Evolutionary conservation across 2,113 vertebrate species (phyloP).

Genomic region (Austrofundulus limnaeus): DNA sequence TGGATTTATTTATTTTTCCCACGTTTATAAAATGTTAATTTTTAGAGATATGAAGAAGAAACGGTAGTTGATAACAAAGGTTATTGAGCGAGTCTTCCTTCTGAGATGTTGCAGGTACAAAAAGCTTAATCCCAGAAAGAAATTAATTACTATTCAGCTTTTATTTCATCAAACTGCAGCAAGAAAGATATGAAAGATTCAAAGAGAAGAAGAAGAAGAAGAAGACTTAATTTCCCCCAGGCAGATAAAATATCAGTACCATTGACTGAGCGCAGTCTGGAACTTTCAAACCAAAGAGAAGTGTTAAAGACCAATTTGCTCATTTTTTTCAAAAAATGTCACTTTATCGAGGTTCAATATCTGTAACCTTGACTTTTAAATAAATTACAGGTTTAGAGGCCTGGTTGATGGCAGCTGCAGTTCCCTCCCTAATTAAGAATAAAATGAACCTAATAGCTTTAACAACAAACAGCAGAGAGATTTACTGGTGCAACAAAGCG

Average conservation of each 20-base stretch:
- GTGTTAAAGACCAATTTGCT: conserved; percentile 13
- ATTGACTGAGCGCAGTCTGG: conserved; percentile 13
- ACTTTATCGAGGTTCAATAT: conserved; percentile 26
- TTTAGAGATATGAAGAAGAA: conserved; percentile 11
- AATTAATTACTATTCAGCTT: conserved; percentile 51
- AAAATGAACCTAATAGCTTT: conserved; percentile 52
- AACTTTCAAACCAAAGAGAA: conserved; percentile 5
- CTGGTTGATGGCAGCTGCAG: conserved; percentile 17
- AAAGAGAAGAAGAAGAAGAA: conserved; percentile 15
- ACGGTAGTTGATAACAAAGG: conserved; percentile 25
- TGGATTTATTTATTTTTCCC: conserved; percentile 4
- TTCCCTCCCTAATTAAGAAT: conserved; percentile 53
- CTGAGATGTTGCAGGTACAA: conserved; percentile 30
- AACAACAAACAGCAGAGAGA: conserved; percentile 48
- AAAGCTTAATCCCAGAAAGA: conserved; percentile 24
- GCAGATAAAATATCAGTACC: conserved; percentile 12
- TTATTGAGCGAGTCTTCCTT: conserved; percentile 34
- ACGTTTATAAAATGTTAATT: conserved; percentile 25
- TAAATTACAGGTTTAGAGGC: conserved; percentile 30
- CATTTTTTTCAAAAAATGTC: conserved; percentile 22
- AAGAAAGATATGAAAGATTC: conserved; percentile 26
- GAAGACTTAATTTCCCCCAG: conserved; percentile 21
- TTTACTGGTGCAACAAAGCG: conserved; percentile 42
- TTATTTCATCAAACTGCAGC: conserved; percentile 50
- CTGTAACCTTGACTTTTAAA: conserved; percentile 36